phyloP scores from a whole-genome alignment of 1,140 invertebrate species.

The Drosophila sucinea region DNA sequence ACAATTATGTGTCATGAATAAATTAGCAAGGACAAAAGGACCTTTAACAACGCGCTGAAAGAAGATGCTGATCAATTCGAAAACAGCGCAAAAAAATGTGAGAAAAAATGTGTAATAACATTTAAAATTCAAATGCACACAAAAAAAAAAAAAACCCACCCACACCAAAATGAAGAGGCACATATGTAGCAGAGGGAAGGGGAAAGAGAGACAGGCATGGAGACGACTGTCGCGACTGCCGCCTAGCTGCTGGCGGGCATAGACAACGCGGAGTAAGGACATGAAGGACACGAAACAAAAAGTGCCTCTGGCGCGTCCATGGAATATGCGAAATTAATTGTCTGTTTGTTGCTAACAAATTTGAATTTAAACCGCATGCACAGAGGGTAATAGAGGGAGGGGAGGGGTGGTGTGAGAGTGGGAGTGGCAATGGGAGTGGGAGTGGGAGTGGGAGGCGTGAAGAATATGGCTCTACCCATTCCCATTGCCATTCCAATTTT shows the following conservation, averaged over 20 bases:
- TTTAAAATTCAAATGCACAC: slow-evolving; percentile 77
- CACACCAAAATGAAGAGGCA: slow-evolving; percentile 42
- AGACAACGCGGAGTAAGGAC: slow-evolving; percentile 39
- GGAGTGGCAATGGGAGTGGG: slow-evolving; percentile 11
- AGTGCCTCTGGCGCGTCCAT: slow-evolving; percentile 63
- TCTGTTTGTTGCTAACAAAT: slow-evolving; percentile 80
- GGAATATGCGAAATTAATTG: slow-evolving; percentile 80
- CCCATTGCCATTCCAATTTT: slow-evolving; percentile 28
- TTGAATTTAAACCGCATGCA: slow-evolving; percentile 80
- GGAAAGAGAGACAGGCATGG: background rate
- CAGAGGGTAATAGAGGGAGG: slow-evolving; percentile 35
- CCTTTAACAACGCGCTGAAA: background rate
- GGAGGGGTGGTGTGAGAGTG: slow-evolving; percentile 24
- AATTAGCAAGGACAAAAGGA: slow-evolving; percentile 62
- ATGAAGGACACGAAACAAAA: slow-evolving; percentile 46
- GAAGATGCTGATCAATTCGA: slow-evolving; percentile 70
- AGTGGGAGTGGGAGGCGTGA: slow-evolving; percentile 37
- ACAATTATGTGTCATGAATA: slow-evolving; percentile 80
- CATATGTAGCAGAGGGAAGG: slow-evolving; percentile 31
- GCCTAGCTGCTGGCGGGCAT: slow-evolving; percentile 48
- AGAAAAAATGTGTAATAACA: slow-evolving; percentile 59
- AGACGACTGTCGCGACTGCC: slow-evolving; percentile 41
- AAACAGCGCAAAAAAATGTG: background rate
- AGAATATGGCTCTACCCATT: slow-evolving; percentile 24
- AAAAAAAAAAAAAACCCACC: slow-evolving; percentile 27